Conservation (phyloP, 2,797 vertebrate species). For the Otolemur crassicaudatus region DNA sequence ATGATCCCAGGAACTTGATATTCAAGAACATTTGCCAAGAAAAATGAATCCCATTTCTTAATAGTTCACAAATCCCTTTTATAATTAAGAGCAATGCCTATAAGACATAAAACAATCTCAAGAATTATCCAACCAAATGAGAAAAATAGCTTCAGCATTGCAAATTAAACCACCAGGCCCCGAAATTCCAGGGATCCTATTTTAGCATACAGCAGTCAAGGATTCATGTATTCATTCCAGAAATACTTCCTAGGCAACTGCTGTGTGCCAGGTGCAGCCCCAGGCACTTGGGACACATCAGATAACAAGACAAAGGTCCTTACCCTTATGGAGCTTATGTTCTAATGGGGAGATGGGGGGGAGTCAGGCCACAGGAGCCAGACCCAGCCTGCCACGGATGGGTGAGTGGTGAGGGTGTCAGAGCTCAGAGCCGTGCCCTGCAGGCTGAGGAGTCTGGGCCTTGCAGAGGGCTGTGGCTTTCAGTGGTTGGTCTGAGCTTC, state of each 20-base stretch:
- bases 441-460: neutral
- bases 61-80: neutral
- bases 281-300: neutral
- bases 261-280: neutral
- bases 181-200: neutral
- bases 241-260: neutral
- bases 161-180: neutral
- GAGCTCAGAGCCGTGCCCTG: neutral
- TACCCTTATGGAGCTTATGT: neutral
- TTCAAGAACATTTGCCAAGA: neutral
- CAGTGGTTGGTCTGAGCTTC: neutral
- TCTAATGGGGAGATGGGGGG: neutral
- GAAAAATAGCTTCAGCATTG: neutral
- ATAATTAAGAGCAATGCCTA: slow-evolving; percentile 15
- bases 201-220: neutral
- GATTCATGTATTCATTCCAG: neutral
- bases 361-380: no score
- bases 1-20: neutral
- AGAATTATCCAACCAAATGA: neutral
- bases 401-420: neutral
- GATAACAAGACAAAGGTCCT: neutral
- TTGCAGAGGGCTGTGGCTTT: neutral
- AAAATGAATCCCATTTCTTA: neutral
- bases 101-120: neutral
- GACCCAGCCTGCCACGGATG: no score